Conservation (phyloP, 2,797 vertebrate species). For the Centroberyx gerrardi region DNA sequence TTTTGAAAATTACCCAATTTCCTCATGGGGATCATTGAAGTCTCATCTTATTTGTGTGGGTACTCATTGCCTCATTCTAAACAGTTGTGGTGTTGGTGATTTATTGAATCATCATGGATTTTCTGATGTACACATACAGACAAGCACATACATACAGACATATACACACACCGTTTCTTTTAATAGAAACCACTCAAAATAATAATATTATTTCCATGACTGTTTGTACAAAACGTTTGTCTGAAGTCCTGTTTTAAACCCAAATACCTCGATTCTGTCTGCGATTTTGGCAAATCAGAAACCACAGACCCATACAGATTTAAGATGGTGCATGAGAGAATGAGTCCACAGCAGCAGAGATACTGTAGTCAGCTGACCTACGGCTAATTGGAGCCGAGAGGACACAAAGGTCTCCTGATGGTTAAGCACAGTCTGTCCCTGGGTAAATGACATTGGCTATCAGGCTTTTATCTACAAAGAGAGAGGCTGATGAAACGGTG, state of each 20-base stretch:
- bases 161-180: background rate
- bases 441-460: background rate
- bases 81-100: too few relatives aligned
- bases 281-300: background rate
- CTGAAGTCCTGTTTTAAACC: background rate
- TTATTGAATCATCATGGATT: too few relatives aligned
- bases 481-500: background rate
- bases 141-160: background rate
- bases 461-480: constrained; percentile 12
- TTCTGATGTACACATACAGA: background rate
- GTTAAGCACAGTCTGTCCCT: constrained; percentile 23
- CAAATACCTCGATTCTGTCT: background rate
- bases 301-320: too few relatives aligned
- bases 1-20: too few relatives aligned
- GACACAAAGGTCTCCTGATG: constrained; percentile 2
- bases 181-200: too few relatives aligned
- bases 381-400: constrained; percentile 38
- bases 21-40: too few relatives aligned
- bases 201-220: too few relatives aligned
- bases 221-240: background rate
- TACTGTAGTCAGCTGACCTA: constrained; percentile 23
- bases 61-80: too few relatives aligned
- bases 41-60: too few relatives aligned
- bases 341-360: background rate
- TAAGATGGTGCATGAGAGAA: too few relatives aligned